Evolutionary conservation across 1,140 invertebrate genomes (phyloP), one percentile per base, ranked within the genome.

Genomic region (Colletes latitarsis): DNA sequence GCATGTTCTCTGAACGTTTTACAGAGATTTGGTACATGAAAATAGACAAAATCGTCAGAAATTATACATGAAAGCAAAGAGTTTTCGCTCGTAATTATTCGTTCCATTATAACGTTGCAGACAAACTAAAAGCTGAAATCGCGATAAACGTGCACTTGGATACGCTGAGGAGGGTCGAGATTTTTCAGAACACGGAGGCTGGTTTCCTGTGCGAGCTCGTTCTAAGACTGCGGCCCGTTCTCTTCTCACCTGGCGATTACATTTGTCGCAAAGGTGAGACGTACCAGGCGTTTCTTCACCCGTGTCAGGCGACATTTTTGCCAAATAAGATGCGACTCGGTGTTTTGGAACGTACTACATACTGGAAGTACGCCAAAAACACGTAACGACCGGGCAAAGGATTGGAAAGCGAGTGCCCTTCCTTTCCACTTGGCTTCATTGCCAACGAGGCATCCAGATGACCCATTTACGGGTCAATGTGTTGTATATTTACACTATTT

Each of bases 61-160:
- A 30, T 46, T 46, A 46, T 46, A 46, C 43, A 46, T 8, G 3
- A 46, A 46, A 46, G 9, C 6, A 46, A 46, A 46, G 14, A 17
- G 4, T 6, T 63, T 58, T 5, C 6, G 21, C 0, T 6, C 3
- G 4, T 62, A 63, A 77, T 49, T 41, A 77, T 49, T 17, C 41
- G 60, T 14, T 55, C 30, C n/a, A 6, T 63, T 67, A 21, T 2
- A 12, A 49, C 17, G 46, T 93, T 92, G 81, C 94, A 94, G 98
- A 99, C 94, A 99, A 99, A 94, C 95, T 99, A 83, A 99, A 99
- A 94, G 98, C 98, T 55, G 99, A 99, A 94, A 99, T 99, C 88
- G 98, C 98, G 83, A 99, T 99, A 93, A 99, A 99, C 94, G 98
- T 99, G 81, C 98, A 99, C 93, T 95, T 99, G 93, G 98, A 99